These are phyloP conservation scores for Muraenolepis orangiensis DNA, from an alignment of 2,797 vertebrate species.

Conservation along the genomic window DNA sequence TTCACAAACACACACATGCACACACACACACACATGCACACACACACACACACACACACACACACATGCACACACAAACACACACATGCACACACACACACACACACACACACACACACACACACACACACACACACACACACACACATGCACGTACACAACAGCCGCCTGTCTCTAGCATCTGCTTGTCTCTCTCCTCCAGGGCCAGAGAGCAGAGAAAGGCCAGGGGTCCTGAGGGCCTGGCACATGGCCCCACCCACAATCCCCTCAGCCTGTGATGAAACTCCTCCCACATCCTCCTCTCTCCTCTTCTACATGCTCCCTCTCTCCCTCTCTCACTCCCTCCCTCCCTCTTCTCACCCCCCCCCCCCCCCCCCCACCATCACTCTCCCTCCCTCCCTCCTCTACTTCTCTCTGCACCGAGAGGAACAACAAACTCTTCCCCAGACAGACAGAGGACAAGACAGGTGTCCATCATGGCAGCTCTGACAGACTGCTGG, in stretches of 20 bases:
- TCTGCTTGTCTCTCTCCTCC: conserved; percentile 67
- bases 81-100: not conserved
- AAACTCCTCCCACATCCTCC: conserved; percentile 79
- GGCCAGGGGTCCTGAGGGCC: conserved; percentile 99
- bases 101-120: not conserved
- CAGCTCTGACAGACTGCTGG: conserved; percentile 74
- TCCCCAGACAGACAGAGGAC: conserved; percentile 72
- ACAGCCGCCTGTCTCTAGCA: conserved; percentile 32
- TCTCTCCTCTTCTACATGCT: conserved; percentile 54
- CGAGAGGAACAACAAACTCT: conserved; percentile 36
- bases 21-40: not conserved
- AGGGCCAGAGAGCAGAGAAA: conserved; percentile 99
- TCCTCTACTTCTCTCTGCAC: conserved; percentile 36
- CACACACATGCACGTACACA: not conserved
- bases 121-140: not conserved
- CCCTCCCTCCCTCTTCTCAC: conserved; percentile 44
- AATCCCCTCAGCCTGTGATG: conserved; percentile 95
- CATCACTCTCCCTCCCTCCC: conserved; percentile 32
- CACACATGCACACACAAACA: conserved; percentile 1
- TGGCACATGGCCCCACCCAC: conserved; percentile 72
- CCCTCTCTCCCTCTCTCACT: not conserved
- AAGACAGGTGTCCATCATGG: conserved; percentile 74
- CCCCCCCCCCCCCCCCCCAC: conserved; percentile 34
- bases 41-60: not conserved
- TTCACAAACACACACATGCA: no score